A percentile compares a stretch with the other conserved stretches of the same genome.
Evolutionary conservation across 2,888 invertebrate species (phyloP).

Genomic region (Amaurobius ferox): DNA sequence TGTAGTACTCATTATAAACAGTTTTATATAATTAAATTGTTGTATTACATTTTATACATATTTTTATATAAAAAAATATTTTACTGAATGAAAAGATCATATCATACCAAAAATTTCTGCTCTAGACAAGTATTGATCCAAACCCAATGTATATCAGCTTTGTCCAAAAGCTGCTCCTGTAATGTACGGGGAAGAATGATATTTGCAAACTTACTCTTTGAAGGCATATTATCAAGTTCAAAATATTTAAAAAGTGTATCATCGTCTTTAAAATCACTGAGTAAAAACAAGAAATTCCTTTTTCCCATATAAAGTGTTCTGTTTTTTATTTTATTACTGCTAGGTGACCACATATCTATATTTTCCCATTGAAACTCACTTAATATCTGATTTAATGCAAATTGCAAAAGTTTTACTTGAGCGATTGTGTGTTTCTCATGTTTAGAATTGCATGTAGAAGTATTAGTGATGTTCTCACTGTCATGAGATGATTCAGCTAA

Average conservation of each 20-base stretch:
- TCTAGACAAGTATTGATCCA: constrained; percentile 31
- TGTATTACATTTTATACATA: no score
- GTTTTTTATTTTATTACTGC: constrained; percentile 6
- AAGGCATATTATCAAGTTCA: constrained; percentile 25
- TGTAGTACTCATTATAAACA: no score
- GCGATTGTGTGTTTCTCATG: not conserved
- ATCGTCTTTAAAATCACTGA: constrained; percentile 34
- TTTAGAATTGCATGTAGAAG: not conserved
- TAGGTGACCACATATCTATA: constrained; percentile 48
- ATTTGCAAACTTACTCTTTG: constrained; percentile 14
- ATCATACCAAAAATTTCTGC: constrained; percentile 25
- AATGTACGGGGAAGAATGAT: constrained; percentile 32
- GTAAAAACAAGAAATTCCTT: constrained; percentile 39
- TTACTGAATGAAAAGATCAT: no score
- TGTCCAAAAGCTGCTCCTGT: constrained; percentile 26
- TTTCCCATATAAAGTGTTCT: not conserved
- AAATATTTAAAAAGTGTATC: constrained; percentile 27
- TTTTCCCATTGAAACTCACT: constrained; percentile 59
- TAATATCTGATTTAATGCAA: constrained; percentile 50
- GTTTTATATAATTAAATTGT: no score
- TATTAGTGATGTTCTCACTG: not conserved
- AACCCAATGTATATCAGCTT: constrained; percentile 39
- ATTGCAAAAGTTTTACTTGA: constrained; percentile 35
- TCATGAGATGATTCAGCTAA: constrained; percentile 16
- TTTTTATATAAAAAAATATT: no score